A percentile compares a stretch with the other conserved stretches of the same genome.
Conservation (phyloP, 1,140 invertebrate genomes). For the Octopus sinensis region DNA sequence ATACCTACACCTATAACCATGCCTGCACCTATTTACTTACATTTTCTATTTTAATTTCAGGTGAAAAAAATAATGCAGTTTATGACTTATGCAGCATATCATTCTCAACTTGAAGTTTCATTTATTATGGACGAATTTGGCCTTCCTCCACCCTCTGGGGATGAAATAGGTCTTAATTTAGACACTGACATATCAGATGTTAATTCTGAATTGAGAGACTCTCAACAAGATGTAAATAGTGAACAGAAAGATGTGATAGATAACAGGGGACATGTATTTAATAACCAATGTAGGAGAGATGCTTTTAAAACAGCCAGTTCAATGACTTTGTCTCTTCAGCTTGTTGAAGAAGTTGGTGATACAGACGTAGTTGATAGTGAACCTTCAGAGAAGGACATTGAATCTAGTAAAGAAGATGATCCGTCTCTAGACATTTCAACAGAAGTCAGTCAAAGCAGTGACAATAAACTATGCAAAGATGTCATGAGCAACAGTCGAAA, state of each 20-base stretch:
- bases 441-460: neutral
- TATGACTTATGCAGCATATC: conserved; percentile 84
- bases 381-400: neutral
- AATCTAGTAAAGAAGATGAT: too few relatives aligned
- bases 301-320: neutral
- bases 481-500: neutral
- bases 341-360: neutral
- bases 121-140: conserved; percentile 84
- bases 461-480: neutral
- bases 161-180: conserved; percentile 32
- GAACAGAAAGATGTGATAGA: neutral
- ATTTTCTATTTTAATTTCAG: conserved; percentile 35
- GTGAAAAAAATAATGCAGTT: conserved; percentile 79
- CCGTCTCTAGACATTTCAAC: neutral
- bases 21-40: too few relatives aligned
- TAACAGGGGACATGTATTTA: neutral
- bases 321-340: neutral
- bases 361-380: conserved; percentile 8
- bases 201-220: neutral
- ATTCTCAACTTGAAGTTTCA: conserved; percentile 85
- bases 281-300: neutral
- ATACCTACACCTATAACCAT: too few relatives aligned
- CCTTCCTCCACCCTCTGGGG: conserved; percentile 57
- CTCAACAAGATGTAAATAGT: neutral
- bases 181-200: conserved; percentile 26